phyloP scores from a whole-genome alignment of 2,113 vertebrate genomes.

The Notiomystis cincta region DNA sequence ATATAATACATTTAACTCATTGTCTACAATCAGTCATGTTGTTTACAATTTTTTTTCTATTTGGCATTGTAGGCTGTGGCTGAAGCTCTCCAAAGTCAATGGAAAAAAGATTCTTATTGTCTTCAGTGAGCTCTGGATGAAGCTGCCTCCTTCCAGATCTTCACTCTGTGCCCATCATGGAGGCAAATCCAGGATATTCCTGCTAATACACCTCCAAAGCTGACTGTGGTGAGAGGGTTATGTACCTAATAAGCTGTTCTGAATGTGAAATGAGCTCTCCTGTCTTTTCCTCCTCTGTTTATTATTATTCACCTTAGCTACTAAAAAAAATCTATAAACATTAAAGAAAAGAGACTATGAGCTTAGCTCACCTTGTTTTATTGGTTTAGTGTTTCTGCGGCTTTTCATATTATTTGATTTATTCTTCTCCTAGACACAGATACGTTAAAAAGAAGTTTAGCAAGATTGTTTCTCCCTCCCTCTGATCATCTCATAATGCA shows the following conservation, averaged over 20 bases:
- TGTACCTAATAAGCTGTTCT: slow-evolving; percentile 9
- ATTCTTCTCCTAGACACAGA: slow-evolving; percentile 79
- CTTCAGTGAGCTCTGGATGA: not conserved
- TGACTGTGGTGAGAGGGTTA: not conserved
- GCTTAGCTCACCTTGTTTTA: slow-evolving; percentile 80
- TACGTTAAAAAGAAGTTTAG: slow-evolving; percentile 61
- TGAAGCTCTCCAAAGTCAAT: slow-evolving; percentile 3
- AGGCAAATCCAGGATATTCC: not conserved
- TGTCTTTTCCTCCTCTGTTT: slow-evolving; percentile 8
- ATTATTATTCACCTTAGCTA: slow-evolving; percentile 35
- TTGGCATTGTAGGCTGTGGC: not conserved
- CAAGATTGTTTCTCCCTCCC: slow-evolving; percentile 24
- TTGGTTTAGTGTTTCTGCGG: slow-evolving; percentile 82
- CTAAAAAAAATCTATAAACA: slow-evolving; percentile 39
- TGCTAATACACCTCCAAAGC: not conserved
- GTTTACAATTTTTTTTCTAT: not conserved
- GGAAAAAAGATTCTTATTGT: not conserved
- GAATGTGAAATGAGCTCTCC: slow-evolving; percentile 24
- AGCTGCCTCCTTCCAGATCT: not conserved
- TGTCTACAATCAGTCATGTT: not conserved
- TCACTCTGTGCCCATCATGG: not conserved
- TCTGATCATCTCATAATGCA: slow-evolving; percentile 48
- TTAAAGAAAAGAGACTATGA: slow-evolving; percentile 45
- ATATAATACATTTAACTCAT: not conserved
- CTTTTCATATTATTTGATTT: slow-evolving; percentile 82